Conservation (phyloP, 1,140 invertebrate genomes). For the Papilio machaon region DNA sequence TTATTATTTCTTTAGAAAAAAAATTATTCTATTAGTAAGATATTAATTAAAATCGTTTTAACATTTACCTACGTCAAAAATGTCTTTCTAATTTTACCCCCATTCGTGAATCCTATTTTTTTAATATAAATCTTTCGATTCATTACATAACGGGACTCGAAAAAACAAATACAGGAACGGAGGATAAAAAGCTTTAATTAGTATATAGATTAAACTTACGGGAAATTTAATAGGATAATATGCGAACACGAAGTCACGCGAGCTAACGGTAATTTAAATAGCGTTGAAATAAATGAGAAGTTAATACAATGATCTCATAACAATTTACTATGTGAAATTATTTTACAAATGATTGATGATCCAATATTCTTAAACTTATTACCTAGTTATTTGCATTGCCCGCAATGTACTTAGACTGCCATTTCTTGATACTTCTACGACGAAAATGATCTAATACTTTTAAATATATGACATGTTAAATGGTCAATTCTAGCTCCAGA, state of each 20-base stretch:
- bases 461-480: background rate
- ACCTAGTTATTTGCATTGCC: constrained; percentile 7
- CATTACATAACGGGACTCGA: background rate
- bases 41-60: no score
- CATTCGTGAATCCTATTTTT: no score
- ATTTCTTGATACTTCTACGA: constrained; percentile 11
- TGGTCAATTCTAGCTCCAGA: background rate
- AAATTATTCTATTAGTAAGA: no score
- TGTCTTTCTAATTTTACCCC: no score
- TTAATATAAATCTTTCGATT: no score
- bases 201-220: background rate
- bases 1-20: no score
- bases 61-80: no score
- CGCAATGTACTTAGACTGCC: background rate
- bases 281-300: constrained; percentile 26
- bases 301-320: constrained; percentile 27
- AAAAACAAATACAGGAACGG: background rate
- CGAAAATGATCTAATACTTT: background rate
- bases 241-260: background rate
- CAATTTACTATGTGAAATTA: constrained; percentile 9
- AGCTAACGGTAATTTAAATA: constrained; percentile 25
- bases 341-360: constrained; percentile 29
- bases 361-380: background rate
- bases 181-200: background rate
- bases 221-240: background rate